Evolutionary conservation across 2,888 invertebrate species (phyloP), one percentile per base, ranked within the genome.

Genomic region (Margaritifera margaritifera): DNA sequence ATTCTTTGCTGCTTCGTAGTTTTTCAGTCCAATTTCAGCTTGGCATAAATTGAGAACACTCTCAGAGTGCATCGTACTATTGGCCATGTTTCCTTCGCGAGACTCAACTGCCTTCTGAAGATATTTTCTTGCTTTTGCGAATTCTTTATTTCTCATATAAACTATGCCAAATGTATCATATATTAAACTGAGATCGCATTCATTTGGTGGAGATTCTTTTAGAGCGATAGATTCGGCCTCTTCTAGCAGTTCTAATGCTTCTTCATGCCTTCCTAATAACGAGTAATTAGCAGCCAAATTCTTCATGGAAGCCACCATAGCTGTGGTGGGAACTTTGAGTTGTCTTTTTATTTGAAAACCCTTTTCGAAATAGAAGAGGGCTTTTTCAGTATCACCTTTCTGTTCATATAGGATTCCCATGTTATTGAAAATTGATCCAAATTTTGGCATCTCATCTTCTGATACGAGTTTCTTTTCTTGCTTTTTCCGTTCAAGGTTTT

Each of bases 331-430:
- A 11, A 75, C 77, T 11, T 75, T 79, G 15, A 74, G 66, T 54
- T 65, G 65, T 20, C 59, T 55, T 66, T 80, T 81, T 19, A 79
- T 66, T 22, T 75, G 68, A 4, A 78, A 68, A 20, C 80, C 79
- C 54, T 72, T 62, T 59, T 63, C 56, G 64, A 72, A 83, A 64
- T 78, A 79, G 51, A 78, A 53, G 6, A 72, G 62, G 6, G 83
- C 80, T 27, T 74, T 78, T 11, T 72, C 68, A 19, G 60, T 53
- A 31, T 81, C 77, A 27, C 79, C 76, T 52, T 64, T 77, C 57
- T 76, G 74, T 51, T 75, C 74, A 58, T 79, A 79, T 52, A 80
- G 66, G 4, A 82, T 63, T 20, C 81, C 84, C n/a, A 81, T 72
- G 70, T 83, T 84, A 65, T 82, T 81, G 55, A 77, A 71, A 19